Evolutionary conservation across 2,888 invertebrate species (phyloP).

Genomic region (Coleophora deauratella): DNA sequence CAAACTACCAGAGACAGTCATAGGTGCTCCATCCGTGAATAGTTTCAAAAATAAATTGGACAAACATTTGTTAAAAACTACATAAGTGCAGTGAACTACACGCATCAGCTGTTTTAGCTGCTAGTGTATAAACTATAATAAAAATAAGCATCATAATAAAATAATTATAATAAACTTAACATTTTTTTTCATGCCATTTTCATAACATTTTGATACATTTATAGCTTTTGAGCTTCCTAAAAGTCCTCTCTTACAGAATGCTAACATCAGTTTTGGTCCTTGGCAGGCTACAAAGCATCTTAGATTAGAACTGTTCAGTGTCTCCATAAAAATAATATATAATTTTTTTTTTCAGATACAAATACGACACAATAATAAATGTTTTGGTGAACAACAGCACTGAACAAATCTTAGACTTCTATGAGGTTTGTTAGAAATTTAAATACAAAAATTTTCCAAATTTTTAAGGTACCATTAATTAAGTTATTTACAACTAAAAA

Average conservation of each 20-base stretch:
- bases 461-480: no score
- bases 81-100: no score
- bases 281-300: not conserved
- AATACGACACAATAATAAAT: constrained; percentile 34
- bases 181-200: not conserved
- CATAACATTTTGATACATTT: not conserved
- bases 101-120: no score
- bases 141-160: no score
- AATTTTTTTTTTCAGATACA: constrained; percentile 32
- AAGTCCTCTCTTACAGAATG: not conserved
- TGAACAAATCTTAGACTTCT: constrained; percentile 52
- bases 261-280: not conserved
- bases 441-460: no score
- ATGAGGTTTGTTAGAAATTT: constrained; percentile 33
- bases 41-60: no score
- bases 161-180: not conserved
- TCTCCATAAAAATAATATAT: not conserved
- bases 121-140: no score
- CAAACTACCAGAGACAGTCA: no score
- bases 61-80: no score
- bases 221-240: not conserved
- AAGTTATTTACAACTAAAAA: no score
- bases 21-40: no score
- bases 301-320: not conserved
- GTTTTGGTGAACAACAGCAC: constrained; percentile 40